These are phyloP conservation scores for Microcebus tavaratra DNA, from an alignment of 2,113 vertebrate genomes.

Conservation along the genomic window DNA sequence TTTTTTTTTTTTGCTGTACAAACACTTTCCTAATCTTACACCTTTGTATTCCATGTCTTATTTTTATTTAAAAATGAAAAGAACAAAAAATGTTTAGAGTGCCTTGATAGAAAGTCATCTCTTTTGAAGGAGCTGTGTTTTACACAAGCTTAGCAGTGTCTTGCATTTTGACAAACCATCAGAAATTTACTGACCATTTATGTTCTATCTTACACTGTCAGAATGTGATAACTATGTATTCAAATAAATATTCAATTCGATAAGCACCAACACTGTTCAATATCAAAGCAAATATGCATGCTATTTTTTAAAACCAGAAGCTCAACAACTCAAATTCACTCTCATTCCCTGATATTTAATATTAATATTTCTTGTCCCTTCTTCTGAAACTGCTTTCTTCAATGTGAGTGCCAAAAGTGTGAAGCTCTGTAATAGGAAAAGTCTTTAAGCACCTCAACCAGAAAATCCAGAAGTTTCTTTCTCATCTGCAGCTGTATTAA, in stretches of 20 bases:
- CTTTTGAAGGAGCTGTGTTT: background rate
- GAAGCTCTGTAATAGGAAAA: background rate
- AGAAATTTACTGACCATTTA: background rate
- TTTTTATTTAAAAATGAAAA: conserved; percentile 9
- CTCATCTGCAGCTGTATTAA: background rate
- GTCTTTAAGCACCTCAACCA: background rate
- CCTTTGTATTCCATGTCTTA: background rate
- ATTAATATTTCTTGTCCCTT: background rate
- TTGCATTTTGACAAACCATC: background rate
- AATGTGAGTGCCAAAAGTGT: background rate
- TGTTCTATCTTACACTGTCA: background rate
- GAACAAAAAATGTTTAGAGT: background rate
- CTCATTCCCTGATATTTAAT: background rate
- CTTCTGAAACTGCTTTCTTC: background rate
- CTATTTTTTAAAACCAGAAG: background rate
- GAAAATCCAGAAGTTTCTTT: background rate
- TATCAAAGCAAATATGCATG: background rate
- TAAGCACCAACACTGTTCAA: background rate
- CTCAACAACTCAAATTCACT: background rate
- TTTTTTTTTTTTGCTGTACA: background rate
- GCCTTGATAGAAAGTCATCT: background rate
- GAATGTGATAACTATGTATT: background rate
- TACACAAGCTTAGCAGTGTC: background rate
- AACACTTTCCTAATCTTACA: background rate
- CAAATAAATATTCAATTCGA: background rate